Conservation (phyloP, 1,140 invertebrate species). For the Dendroctonus ponderosae region DNA sequence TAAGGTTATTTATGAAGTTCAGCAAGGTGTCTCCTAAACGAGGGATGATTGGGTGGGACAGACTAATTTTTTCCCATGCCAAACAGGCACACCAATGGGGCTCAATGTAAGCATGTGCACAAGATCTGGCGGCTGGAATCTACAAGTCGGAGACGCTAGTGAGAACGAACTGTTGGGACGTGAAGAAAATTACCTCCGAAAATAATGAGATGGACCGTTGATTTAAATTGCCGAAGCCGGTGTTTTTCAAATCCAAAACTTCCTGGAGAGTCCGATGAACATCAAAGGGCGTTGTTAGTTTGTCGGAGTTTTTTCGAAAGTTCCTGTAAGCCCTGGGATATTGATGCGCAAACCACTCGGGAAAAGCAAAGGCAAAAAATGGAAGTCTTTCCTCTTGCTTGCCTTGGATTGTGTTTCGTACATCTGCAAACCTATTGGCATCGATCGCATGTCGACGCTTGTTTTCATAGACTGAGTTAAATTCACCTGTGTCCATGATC, state of each 20-base stretch:
- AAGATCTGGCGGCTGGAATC: conserved; percentile 72
- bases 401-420: conserved; percentile 82
- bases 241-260: conserved; percentile 57
- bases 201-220: conserved; percentile 70
- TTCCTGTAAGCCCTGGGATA: conserved; percentile 64
- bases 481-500: conserved; percentile 81
- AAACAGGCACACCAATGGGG: conserved; percentile 95
- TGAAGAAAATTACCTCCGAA: conserved; percentile 56
- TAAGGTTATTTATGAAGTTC: conserved; percentile 56
- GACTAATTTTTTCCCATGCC: conserved; percentile 49
- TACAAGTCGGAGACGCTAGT: conserved; percentile 38
- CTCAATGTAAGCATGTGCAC: conserved; percentile 84
- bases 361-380: conserved; percentile 78
- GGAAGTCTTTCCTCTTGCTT: conserved; percentile 88
- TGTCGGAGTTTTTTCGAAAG: conserved; percentile 66
- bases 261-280: conserved; percentile 70
- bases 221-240: conserved; percentile 54
- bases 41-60: conserved; percentile 49
- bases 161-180: too few species aligned
- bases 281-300: conserved; percentile 80
- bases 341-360: conserved; percentile 62
- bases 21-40: conserved; percentile 45
- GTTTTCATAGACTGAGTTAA: conserved; percentile 16
- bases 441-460: conserved; percentile 9
- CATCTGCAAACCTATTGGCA: conserved; percentile 67